Evolutionary conservation across 2,797 vertebrate genomes (phyloP).

Genomic region (Eupleurogrammus muticus): DNA sequence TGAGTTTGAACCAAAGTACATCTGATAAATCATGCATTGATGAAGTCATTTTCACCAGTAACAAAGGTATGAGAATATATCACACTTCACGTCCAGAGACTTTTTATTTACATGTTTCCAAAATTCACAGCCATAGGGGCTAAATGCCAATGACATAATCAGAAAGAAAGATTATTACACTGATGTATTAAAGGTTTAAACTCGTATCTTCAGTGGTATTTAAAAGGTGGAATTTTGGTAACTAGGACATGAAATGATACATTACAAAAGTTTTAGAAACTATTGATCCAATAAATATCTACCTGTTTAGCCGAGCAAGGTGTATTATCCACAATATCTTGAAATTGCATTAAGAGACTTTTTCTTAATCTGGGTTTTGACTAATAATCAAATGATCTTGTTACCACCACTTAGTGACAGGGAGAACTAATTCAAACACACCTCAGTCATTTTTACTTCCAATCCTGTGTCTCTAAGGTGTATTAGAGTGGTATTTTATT

Average conservation of each 20-base stretch:
- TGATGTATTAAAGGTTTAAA: not conserved
- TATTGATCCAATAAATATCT: not conserved
- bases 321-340: not conserved
- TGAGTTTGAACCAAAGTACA: not conserved
- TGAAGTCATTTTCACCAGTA: no score
- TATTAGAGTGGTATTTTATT: conserved; percentile 20
- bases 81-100: no score
- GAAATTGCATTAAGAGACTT: conserved; percentile 20
- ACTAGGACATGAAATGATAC: not conserved
- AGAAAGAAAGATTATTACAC: not conserved
- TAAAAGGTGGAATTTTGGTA: not conserved
- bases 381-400: not conserved
- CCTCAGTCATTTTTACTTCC: conserved; percentile 30
- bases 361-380: not conserved
- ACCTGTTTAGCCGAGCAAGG: not conserved
- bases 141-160: not conserved
- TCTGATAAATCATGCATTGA: no score
- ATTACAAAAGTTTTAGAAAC: not conserved
- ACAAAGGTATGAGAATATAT: no score
- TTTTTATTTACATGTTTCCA: no score
- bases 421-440: conserved; percentile 9
- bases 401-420: conserved; percentile 2
- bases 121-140: no score
- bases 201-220: not conserved
- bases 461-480: conserved; percentile 22